phyloP scores from a whole-genome alignment of 1,140 invertebrate species.

The Andricus grossulariae region DNA sequence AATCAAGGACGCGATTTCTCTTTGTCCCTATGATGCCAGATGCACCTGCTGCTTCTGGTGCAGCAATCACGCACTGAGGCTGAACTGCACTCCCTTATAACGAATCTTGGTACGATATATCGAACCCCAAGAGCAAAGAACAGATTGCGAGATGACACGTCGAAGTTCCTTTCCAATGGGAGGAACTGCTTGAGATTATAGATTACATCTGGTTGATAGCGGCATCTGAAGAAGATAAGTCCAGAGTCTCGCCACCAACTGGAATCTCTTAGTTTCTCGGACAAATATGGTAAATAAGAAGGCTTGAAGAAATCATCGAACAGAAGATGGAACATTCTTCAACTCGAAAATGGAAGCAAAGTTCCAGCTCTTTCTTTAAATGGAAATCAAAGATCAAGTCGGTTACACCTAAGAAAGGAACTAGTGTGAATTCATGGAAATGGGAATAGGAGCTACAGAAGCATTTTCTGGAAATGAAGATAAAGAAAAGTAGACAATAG shows the following conservation, averaged over 20 bases:
- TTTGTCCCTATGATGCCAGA: slow-evolving; percentile 22
- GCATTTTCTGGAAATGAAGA: not conserved
- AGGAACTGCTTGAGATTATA: slow-evolving; percentile 21
- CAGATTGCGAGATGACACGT: slow-evolving; percentile 21
- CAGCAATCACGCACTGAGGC: not conserved
- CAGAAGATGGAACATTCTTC: slow-evolving; percentile 23
- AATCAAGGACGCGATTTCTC: slow-evolving; percentile 7
- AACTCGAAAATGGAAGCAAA: not conserved
- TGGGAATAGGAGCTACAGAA: not conserved
- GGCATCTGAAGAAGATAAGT: slow-evolving; percentile 8
- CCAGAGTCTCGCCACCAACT: not conserved
- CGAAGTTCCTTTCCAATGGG: slow-evolving; percentile 9
- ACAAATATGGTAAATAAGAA: slow-evolving; percentile 23
- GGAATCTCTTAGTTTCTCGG: slow-evolving; percentile 10
- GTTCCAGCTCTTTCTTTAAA: slow-evolving; percentile 12
- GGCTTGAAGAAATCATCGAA: slow-evolving; percentile 14
- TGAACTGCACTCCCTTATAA: slow-evolving; percentile 19
- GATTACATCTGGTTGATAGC: slow-evolving; percentile 17
- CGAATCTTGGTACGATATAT: not conserved
- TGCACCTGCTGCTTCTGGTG: slow-evolving; percentile 14
- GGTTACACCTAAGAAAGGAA: slow-evolving; percentile 11
- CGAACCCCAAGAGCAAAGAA: slow-evolving; percentile 14
- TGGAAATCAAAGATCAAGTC: slow-evolving; percentile 2
- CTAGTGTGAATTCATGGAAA: slow-evolving; percentile 14
- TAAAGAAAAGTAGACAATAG: too few relatives aligned